phyloP scores from a whole-genome alignment of 2,113 vertebrate species.

The Arenaria interpres region DNA sequence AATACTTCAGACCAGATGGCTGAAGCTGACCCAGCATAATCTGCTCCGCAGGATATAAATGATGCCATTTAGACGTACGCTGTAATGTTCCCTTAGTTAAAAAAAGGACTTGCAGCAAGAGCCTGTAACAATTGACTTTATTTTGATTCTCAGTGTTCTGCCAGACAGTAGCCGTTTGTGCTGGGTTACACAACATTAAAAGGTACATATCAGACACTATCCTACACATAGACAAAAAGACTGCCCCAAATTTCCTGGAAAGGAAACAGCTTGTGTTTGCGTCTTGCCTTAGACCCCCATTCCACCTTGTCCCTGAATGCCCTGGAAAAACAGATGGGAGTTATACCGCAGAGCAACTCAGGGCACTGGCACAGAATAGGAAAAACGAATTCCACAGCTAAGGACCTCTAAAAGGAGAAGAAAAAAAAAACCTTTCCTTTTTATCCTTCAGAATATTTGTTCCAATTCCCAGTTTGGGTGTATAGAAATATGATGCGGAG shows the following conservation, averaged over 20 bases:
- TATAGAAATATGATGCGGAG: neutral
- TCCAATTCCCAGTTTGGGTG: neutral
- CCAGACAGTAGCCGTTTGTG: slow-evolving; percentile 34
- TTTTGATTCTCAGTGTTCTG: slow-evolving; percentile 27
- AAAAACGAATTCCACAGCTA: neutral
- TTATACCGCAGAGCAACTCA: neutral
- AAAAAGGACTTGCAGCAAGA: slow-evolving; percentile 26
- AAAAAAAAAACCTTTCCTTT: neutral
- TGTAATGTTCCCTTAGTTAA: slow-evolving; percentile 18
- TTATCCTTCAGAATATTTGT: neutral
- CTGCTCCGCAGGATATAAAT: slow-evolving; percentile 58
- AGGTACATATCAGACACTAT: slow-evolving; percentile 29
- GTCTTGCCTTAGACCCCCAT: neutral
- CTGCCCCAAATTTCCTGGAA: slow-evolving; percentile 34
- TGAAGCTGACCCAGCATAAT: slow-evolving; percentile 59
- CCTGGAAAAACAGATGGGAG: slow-evolving; percentile 65
- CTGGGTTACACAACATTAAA: slow-evolving; percentile 17
- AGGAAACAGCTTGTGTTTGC: slow-evolving; percentile 60
- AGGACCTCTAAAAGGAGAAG: neutral
- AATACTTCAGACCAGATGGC: slow-evolving; percentile 59
- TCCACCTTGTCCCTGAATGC: slow-evolving; percentile 61
- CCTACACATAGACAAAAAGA: slow-evolving; percentile 19
- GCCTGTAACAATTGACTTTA: slow-evolving; percentile 26
- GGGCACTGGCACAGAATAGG: neutral
- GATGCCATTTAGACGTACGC: slow-evolving; percentile 49